Evolutionary conservation across 2,888 invertebrate genomes (phyloP).

Genomic region (Rhingia campestris): DNA sequence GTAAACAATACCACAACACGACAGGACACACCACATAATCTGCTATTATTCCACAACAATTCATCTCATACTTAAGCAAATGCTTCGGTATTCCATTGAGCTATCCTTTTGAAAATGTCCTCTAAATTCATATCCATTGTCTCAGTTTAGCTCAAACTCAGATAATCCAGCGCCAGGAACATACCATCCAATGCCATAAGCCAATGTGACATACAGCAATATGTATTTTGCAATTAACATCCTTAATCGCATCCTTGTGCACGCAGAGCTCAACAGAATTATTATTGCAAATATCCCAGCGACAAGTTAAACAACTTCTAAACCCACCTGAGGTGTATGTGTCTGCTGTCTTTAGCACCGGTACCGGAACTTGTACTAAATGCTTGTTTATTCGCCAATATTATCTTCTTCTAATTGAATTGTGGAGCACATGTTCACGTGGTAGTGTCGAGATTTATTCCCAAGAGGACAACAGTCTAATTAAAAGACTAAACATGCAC

Average conservation of each 20-base stretch:
- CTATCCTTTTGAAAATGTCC: background rate
- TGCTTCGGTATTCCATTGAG: background rate
- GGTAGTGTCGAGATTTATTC: background rate
- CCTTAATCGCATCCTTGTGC: constrained; percentile 42
- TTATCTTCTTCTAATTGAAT: constrained; percentile 49
- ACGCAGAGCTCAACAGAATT: constrained; percentile 21
- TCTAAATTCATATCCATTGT: background rate
- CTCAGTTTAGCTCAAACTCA: background rate
- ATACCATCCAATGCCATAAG: constrained; percentile 10
- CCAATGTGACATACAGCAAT: constrained; percentile 9
- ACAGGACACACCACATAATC: no score
- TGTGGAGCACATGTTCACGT: background rate
- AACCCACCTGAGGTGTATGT: constrained; percentile 29
- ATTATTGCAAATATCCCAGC: constrained; percentile 19
- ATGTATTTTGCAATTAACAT: constrained; percentile 46
- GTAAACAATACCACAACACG: no score
- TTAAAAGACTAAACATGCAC: constrained; percentile 33
- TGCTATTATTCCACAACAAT: no score
- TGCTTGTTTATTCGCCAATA: constrained; percentile 31
- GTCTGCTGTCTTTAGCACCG: constrained; percentile 4
- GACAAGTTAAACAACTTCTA: constrained; percentile 44
- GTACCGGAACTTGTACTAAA: background rate
- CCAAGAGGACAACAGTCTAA: constrained; percentile 16
- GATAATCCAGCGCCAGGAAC: background rate
- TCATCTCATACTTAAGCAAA: background rate